Conservation (phyloP, 2,888 invertebrate genomes). For the Seira ritae region DNA sequence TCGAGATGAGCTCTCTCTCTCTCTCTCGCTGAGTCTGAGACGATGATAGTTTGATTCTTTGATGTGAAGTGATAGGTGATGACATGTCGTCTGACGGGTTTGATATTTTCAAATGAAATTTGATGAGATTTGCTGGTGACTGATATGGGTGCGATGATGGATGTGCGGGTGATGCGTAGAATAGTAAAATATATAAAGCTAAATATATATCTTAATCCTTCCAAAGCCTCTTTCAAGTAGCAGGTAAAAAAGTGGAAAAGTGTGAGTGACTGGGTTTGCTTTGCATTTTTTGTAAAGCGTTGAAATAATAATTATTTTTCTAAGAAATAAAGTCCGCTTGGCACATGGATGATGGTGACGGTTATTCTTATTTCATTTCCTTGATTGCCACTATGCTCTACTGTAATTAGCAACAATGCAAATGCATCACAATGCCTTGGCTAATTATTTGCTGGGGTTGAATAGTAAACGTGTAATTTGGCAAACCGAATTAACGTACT, state of each 20-base stretch:
- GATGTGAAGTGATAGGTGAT: conserved; percentile 40
- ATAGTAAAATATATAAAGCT: too few relatives aligned
- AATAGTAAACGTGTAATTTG: not conserved
- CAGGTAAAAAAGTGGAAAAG: too few relatives aligned
- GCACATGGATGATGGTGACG: not conserved
- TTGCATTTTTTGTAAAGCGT: too few relatives aligned
- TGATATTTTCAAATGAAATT: conserved; percentile 37
- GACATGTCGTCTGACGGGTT: conserved; percentile 38
- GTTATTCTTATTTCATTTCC: not conserved
- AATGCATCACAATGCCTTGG: not conserved
- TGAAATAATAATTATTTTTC: too few relatives aligned
- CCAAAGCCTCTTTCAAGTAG: too few relatives aligned
- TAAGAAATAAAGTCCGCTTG: too few relatives aligned
- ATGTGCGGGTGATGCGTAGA: not conserved
- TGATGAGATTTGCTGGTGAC: conserved; percentile 1
- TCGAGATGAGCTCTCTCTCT: not conserved
- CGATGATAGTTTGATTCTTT: conserved; percentile 34
- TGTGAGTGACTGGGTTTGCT: too few relatives aligned
- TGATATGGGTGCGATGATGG: not conserved
- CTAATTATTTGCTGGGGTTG: not conserved
- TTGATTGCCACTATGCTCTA: not conserved
- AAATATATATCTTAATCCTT: too few relatives aligned
- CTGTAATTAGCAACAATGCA: not conserved
- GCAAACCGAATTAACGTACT: not conserved
- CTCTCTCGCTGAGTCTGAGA: too few relatives aligned